Conservation (phyloP, 2,797 vertebrate genomes). For the Rachycentron canadum region DNA sequence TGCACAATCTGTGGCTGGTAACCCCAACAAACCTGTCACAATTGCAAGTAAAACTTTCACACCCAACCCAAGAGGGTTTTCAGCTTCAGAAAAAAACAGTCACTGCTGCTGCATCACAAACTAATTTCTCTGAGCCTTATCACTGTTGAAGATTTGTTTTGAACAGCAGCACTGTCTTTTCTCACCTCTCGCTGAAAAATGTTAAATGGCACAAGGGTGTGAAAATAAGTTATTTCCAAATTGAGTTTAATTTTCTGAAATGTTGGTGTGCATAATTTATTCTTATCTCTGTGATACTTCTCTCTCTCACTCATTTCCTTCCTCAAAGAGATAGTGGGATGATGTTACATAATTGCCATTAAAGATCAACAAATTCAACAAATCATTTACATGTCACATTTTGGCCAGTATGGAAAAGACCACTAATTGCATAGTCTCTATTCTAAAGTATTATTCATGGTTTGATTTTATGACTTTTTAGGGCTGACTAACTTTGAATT, state of each 20-base stretch:
- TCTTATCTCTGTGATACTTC: constrained; percentile 40
- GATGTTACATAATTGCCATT: constrained; percentile 30
- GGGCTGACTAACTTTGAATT: background rate
- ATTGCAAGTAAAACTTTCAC: background rate
- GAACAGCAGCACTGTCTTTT: background rate
- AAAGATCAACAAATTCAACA: background rate
- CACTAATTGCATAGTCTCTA: background rate
- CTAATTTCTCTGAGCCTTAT: background rate
- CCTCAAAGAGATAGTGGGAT: constrained; percentile 49
- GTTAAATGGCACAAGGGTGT: constrained; percentile 22
- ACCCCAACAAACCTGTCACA: background rate
- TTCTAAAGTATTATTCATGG: background rate
- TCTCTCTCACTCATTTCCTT: constrained; percentile 57
- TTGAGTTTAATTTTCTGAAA: constrained; percentile 7
- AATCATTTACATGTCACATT: background rate
- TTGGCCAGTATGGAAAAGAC: background rate
- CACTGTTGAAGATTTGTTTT: background rate
- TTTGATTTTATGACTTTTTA: background rate
- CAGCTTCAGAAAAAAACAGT: background rate
- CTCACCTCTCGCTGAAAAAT: constrained; percentile 9
- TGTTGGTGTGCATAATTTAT: background rate
- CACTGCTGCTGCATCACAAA: background rate
- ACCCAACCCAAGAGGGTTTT: background rate
- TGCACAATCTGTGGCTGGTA: background rate
- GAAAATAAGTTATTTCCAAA: constrained; percentile 9